Evolutionary conservation across 2,113 vertebrate species (phyloP), one percentile per base, ranked within the genome.

Genomic region (Heterochromis multidens): DNA sequence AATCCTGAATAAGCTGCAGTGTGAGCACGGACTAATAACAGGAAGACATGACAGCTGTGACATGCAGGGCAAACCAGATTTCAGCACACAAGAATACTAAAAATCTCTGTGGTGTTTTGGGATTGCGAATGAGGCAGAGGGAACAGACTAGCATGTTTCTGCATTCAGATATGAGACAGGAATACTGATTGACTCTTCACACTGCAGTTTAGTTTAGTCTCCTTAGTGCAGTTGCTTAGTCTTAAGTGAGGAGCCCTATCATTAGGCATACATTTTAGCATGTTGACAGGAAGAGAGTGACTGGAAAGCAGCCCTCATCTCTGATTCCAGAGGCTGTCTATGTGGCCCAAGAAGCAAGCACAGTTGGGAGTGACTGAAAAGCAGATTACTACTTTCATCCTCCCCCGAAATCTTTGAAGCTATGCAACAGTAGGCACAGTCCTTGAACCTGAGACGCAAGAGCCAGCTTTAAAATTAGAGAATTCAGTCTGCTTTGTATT

Each of bases 381-480:
- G 87, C 91, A 93, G 85, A 96, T 94, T 84, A 95, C 89, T 81
- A 82, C 91, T 92, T 93, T 94, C 88, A 89, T 79, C 82, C 83
- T 49, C 33, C 12, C 84, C 52, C 6, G 29, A 90, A 89, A 91
- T 89, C 88, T 95, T 91, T 94, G 92, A 93, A 92, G 91, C 80
- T 23, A 88, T 86, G 89, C 90, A 94, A 91, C 88, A 88, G 86
- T 65, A 81, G 76, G 35, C 81, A 90, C 81, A 92, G 94, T 87
- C 90, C 92, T 94, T 93, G 93, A 94, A 92, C 90, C 89, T 80
- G 85, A 86, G 83, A 83, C 7, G 33, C 40, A 72, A 56, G 74
- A 87, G 79, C 40, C 83, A 72, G 49, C 58, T 62, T 65, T 40
- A 87, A 88, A 92, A 87, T 72, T 54, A 85, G 61, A 80, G 81